phyloP scores from a whole-genome alignment of 2,888 invertebrate genomes.

The Sussaba pulchella region DNA sequence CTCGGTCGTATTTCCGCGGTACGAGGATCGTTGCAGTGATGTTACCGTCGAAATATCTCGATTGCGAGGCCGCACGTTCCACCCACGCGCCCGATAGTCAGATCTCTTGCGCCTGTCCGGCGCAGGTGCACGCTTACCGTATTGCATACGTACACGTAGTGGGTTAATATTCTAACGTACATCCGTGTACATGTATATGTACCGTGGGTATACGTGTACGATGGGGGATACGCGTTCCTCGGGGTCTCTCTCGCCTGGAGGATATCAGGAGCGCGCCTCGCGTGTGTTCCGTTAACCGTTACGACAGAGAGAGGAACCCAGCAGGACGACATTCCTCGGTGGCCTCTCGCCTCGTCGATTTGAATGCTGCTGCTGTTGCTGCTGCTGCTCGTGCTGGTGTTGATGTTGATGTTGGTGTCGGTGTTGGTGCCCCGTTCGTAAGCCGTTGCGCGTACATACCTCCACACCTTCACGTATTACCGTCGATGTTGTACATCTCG shows the following conservation, averaged over 20 bases:
- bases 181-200: constrained; percentile 1
- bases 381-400: not conserved
- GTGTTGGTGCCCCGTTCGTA: not conserved
- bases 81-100: constrained; percentile 57
- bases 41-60: constrained; percentile 39
- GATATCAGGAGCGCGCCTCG: constrained; percentile 73
- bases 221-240: constrained; percentile 31
- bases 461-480: constrained; percentile 28
- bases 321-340: constrained; percentile 78
- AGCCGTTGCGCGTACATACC: not conserved
- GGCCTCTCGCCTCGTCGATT: constrained; percentile 69
- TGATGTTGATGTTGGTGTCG: not conserved
- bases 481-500: constrained; percentile 13
- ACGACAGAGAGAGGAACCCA: constrained; percentile 75
- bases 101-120: constrained; percentile 44
- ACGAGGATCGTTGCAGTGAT: not conserved
- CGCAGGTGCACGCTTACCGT: constrained; percentile 59
- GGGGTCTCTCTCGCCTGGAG: constrained; percentile 71
- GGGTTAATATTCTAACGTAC: constrained; percentile 35
- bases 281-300: constrained; percentile 78
- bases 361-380: constrained; percentile 63
- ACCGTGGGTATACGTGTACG: constrained; percentile 1
- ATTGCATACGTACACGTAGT: constrained; percentile 41
- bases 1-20: not conserved
- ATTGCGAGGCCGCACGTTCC: constrained; percentile 54